Base-by-base conservation (phyloP, 64 coral and sea anemone genomes). In the Catalaphyllia jardinei region DNA sequence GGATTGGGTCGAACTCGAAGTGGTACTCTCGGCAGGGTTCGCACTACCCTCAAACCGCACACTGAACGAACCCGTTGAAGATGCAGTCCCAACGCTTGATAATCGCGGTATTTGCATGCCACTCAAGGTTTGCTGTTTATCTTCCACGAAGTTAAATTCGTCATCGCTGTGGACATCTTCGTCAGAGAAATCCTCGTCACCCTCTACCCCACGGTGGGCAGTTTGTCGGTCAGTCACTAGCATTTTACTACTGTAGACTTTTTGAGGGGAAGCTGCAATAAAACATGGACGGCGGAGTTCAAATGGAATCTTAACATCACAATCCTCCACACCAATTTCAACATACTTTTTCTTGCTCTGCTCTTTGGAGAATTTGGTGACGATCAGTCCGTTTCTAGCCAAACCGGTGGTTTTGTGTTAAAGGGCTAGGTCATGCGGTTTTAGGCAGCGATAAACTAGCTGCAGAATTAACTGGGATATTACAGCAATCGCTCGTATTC, bases 81-180 rank as follows among this genome's bases (percentile, higher is more conserved):
- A 55, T 31, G 67, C 60, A 35, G 67, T 87, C 10, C 71, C 71
- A 16, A 61, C 71, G 29, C 86, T 75, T 76, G 72, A 33, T 38
- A 75, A n/a, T 16, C 54, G 54, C 10, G 54, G 54, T 27, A 69
- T 75, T 51, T 22, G 71, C 60, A 77, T 60, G 27, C 71, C 64
- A 73, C 25, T 71, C 55, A 80, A 57, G 15, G 78, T 73, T 17
- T 90, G 16, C 78, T 85, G 72, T 71, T 86, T 81, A 52, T 98
- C 96, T 72, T 98, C 96, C 25, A 98, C 94, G 80, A 98, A 95
- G 75, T 46, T 85, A 67, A 98, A 98, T 28, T 98, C 96, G 62
- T 98, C 96, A 82, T 98, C 96, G 24, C 93, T 95, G 59, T 89
- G 80, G 54, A 98, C 92, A 16, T 89, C 80, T 90, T 98, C 93